phyloP scores from a whole-genome alignment of 2,113 vertebrate species.

The Lophotis ruficrista region DNA sequence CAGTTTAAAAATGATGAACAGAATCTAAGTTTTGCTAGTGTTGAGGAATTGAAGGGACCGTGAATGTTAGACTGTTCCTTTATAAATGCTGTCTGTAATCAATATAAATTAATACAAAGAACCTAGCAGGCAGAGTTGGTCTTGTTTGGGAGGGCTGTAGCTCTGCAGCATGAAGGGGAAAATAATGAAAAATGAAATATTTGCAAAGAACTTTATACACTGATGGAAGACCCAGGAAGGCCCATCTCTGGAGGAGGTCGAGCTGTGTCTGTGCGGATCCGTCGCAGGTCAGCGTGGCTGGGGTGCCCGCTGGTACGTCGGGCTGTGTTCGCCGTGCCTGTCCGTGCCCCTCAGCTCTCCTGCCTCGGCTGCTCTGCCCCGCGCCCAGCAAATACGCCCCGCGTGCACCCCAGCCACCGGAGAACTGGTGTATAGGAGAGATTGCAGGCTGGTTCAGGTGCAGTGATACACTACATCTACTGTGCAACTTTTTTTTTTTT shows the following conservation, averaged over 20 bases:
- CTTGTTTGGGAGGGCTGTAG: background rate
- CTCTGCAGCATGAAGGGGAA: background rate
- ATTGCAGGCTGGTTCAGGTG: background rate
- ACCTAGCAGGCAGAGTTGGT: background rate
- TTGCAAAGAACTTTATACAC: background rate
- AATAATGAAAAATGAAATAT: background rate
- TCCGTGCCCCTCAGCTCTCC: background rate
- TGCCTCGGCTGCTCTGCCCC: background rate
- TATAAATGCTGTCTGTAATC: background rate
- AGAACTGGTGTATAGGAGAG: fast-evolving
- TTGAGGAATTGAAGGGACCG: background rate
- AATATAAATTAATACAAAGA: background rate
- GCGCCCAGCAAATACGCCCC: background rate
- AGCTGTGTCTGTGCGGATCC: background rate
- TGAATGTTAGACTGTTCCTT: background rate
- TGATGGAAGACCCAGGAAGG: background rate
- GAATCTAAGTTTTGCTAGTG: background rate
- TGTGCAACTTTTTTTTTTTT: background rate
- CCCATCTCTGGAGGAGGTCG: background rate
- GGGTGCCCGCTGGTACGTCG: too few species aligned
- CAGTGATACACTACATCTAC: background rate
- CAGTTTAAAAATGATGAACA: background rate
- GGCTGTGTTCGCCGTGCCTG: too few species aligned
- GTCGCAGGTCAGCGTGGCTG: background rate
- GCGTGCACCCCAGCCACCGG: background rate